Conservation (phyloP, 2,113 vertebrate genomes). For the Anas platyrhynchos region DNA sequence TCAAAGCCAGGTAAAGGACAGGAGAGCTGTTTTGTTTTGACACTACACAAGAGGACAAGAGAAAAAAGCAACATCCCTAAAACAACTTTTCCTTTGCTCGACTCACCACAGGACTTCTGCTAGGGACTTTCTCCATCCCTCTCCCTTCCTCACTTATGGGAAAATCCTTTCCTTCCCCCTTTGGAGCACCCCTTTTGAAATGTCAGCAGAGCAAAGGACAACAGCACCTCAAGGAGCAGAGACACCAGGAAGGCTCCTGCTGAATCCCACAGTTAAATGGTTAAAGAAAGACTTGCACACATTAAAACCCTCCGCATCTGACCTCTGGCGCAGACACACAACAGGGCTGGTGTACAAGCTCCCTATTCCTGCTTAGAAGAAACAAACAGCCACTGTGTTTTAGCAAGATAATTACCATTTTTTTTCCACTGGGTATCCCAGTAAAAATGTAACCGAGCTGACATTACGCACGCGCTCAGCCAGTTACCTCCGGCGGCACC, state of each 20-base stretch:
- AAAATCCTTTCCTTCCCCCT: not conserved
- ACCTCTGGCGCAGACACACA: slow-evolving; percentile 33
- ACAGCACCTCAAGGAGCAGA: not conserved
- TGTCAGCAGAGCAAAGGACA: not conserved
- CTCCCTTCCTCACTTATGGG: not conserved
- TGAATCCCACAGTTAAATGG: slow-evolving; percentile 1
- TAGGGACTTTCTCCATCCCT: not conserved
- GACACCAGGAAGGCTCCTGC: not conserved
- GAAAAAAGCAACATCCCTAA: not conserved
- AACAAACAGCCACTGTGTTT: slow-evolving; percentile 55
- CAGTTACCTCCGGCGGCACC: not conserved
- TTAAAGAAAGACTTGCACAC: not conserved
- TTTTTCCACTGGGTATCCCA: slow-evolving; percentile 42
- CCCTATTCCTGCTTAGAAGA: slow-evolving; percentile 32
- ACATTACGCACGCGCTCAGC: not conserved
- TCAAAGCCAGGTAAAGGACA: not conserved
- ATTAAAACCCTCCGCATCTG: not conserved
- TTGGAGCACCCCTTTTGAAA: not conserved
- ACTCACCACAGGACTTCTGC: not conserved
- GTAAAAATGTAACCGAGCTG: slow-evolving; percentile 35
- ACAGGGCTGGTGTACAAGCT: slow-evolving; percentile 9
- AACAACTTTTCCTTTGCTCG: not conserved
- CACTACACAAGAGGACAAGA: not conserved
- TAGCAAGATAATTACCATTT: slow-evolving; percentile 31
- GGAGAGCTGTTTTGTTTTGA: not conserved